Conservation (phyloP, 2,797 vertebrate species). For the Triplophysa bombifrons region DNA sequence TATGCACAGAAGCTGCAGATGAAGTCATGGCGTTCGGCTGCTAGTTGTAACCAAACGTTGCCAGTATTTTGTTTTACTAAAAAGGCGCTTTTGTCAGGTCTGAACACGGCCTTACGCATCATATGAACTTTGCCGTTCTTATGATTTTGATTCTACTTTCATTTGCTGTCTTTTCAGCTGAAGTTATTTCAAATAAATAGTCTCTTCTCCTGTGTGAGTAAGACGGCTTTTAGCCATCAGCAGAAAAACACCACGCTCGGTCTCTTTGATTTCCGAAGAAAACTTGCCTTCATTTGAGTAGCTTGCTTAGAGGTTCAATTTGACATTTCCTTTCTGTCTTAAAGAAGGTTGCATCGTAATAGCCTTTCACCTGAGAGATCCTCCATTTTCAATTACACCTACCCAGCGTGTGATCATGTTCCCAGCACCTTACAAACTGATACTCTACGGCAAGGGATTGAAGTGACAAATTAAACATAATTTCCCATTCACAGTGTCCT, state of each 20-base stretch:
- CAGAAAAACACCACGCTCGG: conserved; percentile 32
- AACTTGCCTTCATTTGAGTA: conserved; percentile 40
- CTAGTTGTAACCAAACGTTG: too few species aligned
- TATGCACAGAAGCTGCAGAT: too few species aligned
- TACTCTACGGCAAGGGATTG: conserved; percentile 30
- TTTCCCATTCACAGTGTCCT: conserved; percentile 20
- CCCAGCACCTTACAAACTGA: conserved; percentile 41
- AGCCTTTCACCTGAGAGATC: conserved; percentile 34
- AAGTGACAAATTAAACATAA: conserved; percentile 39
- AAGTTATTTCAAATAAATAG: conserved; percentile 25
- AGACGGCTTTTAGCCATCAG: conserved; percentile 36
- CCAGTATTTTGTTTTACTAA: too few species aligned
- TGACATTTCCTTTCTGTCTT: conserved; percentile 41
- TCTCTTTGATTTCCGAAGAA: conserved; percentile 38
- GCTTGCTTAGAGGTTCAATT: conserved; percentile 45
- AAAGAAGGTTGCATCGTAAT: conserved; percentile 43
- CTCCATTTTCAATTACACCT: conserved; percentile 48
- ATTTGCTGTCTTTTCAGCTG: conserved; percentile 22
- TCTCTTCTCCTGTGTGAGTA: conserved; percentile 28
- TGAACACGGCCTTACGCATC: too few species aligned
- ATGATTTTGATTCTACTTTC: conserved; percentile 16
- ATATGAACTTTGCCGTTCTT: too few species aligned
- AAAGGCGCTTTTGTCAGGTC: too few species aligned
- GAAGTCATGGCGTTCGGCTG: too few species aligned
- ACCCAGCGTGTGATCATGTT: conserved; percentile 47